A percentile compares a stretch with the other conserved stretches of the same genome.
Conservation (phyloP, 2,113 vertebrate species). For the Zootoca vivipara region DNA sequence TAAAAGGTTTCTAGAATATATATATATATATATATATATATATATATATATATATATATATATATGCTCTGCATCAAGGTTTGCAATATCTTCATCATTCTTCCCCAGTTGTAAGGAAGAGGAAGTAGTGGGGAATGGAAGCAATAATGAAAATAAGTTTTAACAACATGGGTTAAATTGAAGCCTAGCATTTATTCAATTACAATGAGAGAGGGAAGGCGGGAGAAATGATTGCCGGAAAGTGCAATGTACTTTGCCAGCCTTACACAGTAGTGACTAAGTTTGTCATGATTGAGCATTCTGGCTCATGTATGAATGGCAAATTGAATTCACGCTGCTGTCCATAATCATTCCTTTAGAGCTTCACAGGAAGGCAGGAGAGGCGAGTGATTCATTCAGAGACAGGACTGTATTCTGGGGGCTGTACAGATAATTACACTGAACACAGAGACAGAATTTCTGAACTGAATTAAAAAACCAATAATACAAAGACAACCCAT, state of each 20-base stretch:
- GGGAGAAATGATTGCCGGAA: constrained; percentile 22
- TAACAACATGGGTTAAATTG: not conserved
- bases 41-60: not conserved
- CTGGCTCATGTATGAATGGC: constrained; percentile 1
- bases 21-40: not conserved
- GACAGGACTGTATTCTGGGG: not conserved
- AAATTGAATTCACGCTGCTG: constrained; percentile 12
- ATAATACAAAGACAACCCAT: constrained; percentile 9
- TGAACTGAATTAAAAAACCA: constrained; percentile 10
- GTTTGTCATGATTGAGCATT: constrained; percentile 14
- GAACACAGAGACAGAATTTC: constrained; percentile 22
- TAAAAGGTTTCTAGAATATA: not conserved
- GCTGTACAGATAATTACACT: constrained; percentile 17
- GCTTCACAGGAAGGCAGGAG: constrained; percentile 41
- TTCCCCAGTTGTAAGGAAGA: constrained; percentile 28
- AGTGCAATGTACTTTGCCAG: constrained; percentile 2
- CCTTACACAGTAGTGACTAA: constrained; percentile 36
- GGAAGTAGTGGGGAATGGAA: constrained; percentile 27
- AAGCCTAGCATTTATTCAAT: constrained; percentile 7
- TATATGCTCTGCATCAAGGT: not conserved
- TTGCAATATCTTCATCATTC: not conserved
- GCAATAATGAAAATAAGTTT: not conserved
- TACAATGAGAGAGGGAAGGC: constrained; percentile 20
- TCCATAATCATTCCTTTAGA: constrained; percentile 32
- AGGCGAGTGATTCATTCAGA: constrained; percentile 29